Percentiles rank a stretch among this genome's conserved stretches.
Conservation (phyloP, 2,797 vertebrate species). For the Australoheros facetus region DNA sequence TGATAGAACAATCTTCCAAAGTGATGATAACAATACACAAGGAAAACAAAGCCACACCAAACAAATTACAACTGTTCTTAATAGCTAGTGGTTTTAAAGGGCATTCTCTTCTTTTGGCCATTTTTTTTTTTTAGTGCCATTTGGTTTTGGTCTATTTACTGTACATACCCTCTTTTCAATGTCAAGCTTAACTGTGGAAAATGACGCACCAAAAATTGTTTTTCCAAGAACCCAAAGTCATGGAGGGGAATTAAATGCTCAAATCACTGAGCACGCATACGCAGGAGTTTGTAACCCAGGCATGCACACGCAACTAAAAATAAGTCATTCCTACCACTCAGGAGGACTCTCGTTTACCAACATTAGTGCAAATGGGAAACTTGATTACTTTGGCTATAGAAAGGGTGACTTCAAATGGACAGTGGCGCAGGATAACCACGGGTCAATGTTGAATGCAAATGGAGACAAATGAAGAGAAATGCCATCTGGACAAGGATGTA, state of each 20-base stretch:
- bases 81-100: conserved; percentile 21
- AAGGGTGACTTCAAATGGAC: conserved; percentile 60
- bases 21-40: conserved; percentile 49
- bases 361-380: conserved; percentile 81
- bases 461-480: conserved; percentile 37
- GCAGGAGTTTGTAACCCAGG: conserved; percentile 11
- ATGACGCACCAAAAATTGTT: rapidly evolving
- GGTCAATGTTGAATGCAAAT: conserved; percentile 45
- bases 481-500: conserved; percentile 28
- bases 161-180: conserved; percentile 2
- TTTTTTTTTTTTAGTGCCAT: conserved; percentile 3
- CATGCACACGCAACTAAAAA: conserved; percentile 67
- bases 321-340: conserved; percentile 66
- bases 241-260: conserved; percentile 9
- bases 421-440: conserved; percentile 43
- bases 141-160: neutral
- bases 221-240: rapidly evolving
- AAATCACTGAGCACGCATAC: conserved; percentile 17
- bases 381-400: conserved; percentile 64
- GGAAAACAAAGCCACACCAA: conserved; percentile 40
- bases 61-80: conserved; percentile 44
- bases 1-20: conserved; percentile 40
- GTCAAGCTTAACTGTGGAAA: neutral
- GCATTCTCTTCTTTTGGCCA: neutral
- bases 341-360: conserved; percentile 73